phyloP scores from a whole-genome alignment of 2,797 vertebrate genomes.

The Scyliorhinus canicula region DNA sequence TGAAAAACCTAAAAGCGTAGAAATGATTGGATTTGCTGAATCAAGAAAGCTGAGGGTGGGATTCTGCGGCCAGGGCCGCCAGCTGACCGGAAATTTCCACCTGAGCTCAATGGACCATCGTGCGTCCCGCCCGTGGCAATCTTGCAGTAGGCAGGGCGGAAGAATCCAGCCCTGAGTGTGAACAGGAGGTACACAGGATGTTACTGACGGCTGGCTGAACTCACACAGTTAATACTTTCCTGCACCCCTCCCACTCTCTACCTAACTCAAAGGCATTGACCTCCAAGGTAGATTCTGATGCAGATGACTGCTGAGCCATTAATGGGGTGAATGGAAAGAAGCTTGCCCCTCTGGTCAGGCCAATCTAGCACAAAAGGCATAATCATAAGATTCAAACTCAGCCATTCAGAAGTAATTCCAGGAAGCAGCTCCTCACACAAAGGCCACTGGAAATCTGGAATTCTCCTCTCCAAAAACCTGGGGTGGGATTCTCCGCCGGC shows the following conservation, averaged over 20 bases:
- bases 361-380: not conserved
- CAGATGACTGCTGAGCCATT: not conserved
- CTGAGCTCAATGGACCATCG: no score
- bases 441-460: not conserved
- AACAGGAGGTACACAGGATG: not conserved
- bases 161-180: no score
- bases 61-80: no score
- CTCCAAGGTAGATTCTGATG: not conserved
- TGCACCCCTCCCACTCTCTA: not conserved
- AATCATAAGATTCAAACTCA: not conserved
- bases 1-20: not conserved
- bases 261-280: not conserved
- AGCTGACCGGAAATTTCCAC: no score
- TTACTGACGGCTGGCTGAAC: not conserved
- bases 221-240: not conserved
- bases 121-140: no score
- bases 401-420: not conserved
- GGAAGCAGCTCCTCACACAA: not conserved
- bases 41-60: not conserved
- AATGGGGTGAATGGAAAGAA: not conserved
- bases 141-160: no score
- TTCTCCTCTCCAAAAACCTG: not conserved
- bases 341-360: not conserved
- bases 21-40: not conserved
- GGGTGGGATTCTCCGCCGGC: no score